Evolutionary conservation across 2,888 invertebrate species (phyloP), one percentile per base, ranked within the genome.

Genomic region (Oegoconia quadripuncta): DNA sequence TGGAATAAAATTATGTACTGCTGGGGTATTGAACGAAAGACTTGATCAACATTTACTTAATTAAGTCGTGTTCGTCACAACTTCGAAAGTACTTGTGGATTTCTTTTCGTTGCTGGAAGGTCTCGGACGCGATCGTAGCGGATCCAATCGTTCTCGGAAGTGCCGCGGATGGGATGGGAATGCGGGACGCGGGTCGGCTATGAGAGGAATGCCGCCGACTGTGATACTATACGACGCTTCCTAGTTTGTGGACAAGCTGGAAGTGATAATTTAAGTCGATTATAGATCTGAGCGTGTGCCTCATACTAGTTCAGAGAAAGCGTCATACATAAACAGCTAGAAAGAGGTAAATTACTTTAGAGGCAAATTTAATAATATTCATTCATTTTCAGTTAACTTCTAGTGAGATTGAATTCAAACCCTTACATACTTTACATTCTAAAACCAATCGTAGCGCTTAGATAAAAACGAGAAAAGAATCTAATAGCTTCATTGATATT

Each of bases 81-180:
- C n/a, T n/a, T n/a, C n/a, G n/a, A 12, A 12, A 27, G 27, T 3
- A 8, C 7, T 29, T 14, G 30, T 13, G 32, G 29, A n/a, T n/a
- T n/a, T 14, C 14, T 9, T 6, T 12, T 14, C 16, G 36, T 23
- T 31, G 39, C 62, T 62, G 62, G 68, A 58, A 57, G 61, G 62
- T 48, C 55, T 46, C 39, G 20, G 6, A 6, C 34, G 12, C 16
- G 38, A 29, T 38, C 46, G 56, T 76, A 74, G 74, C 76, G 80
- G 80, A 65, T 67, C 73, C 61, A 54, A 43, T 50, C 48, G 50
- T 84, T 83, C 83, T 72, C 55, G 64, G 84, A 82, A 84, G 50
- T 64, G 49, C 67, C 69, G 55, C 68, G 66, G 68, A 66, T 69
- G 55, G 69, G 68, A 68, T 79, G 73, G 76, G 74, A 65, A 74